Evolutionary conservation across 2,113 vertebrate genomes (phyloP).

Genomic region (Rattus rattus): DNA sequence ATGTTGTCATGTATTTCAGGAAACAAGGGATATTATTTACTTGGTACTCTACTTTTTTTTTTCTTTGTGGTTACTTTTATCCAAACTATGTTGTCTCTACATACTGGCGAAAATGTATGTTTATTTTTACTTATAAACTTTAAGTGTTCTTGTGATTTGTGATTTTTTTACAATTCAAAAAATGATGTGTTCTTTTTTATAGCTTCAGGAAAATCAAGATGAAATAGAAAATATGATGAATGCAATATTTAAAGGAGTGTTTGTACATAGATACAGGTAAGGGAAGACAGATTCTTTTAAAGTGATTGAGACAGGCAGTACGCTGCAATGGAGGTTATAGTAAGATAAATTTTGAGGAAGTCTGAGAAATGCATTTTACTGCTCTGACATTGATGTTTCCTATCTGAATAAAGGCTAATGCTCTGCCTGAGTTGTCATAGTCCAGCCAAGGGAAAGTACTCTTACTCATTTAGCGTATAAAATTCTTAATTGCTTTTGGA

Average conservation of each 20-base stretch:
- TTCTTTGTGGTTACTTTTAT: neutral
- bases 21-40: neutral
- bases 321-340: neutral
- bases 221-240: conserved; percentile 99
- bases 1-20: conserved; percentile 53
- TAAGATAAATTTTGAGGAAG: neutral
- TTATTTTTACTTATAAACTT: conserved; percentile 20
- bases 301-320: neutral
- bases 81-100: neutral
- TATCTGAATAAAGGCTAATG: neutral
- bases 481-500: conserved; percentile 40
- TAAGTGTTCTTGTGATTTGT: conserved; percentile 34
- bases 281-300: conserved; percentile 61
- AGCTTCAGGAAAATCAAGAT: conserved; percentile 99
- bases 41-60: conserved; percentile 16
- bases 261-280: conserved; percentile 99
- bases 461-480: conserved; percentile 13
- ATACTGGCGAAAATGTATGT: conserved; percentile 1
- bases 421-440: conserved; percentile 1
- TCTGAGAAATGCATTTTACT: conserved; percentile 42
- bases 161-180: conserved; percentile 55
- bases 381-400: conserved; percentile 33
- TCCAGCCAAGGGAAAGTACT: neutral
- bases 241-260: conserved; percentile 99
- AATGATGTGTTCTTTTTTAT: conserved; percentile 81